Conservation (phyloP, 2,888 invertebrate genomes). For the Ferrisia virgata region DNA sequence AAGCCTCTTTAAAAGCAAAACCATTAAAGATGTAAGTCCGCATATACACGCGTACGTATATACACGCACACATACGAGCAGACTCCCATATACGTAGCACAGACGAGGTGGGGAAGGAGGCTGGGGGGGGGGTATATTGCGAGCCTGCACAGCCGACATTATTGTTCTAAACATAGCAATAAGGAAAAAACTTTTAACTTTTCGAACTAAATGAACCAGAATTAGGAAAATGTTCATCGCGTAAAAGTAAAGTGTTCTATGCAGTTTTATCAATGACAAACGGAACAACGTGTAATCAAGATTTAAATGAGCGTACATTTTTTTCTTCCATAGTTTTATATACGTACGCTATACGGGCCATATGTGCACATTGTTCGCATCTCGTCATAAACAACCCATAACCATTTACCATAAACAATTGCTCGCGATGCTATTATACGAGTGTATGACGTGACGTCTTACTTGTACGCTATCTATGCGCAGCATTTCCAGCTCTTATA, state of each 20-base stretch:
- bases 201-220: not conserved
- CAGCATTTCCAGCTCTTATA: not conserved
- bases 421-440: no score
- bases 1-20: slow-evolving; percentile 35
- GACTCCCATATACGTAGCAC: no score
- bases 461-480: not conserved
- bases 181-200: not conserved
- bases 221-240: not conserved
- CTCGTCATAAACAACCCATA: not conserved
- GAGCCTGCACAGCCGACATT: not conserved
- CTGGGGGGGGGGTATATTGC: not conserved
- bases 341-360: not conserved
- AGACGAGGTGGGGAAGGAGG: not conserved
- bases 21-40: slow-evolving; percentile 3
- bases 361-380: not conserved
- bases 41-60: not conserved
- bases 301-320: not conserved
- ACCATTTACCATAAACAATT: not conserved
- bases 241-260: slow-evolving; percentile 28
- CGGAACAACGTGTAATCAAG: not conserved
- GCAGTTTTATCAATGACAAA: slow-evolving; percentile 27
- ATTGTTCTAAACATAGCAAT: not conserved
- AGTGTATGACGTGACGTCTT: not conserved
- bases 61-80: not conserved
- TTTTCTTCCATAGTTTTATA: not conserved